Evolutionary conservation across 2,113 vertebrate species (phyloP), one percentile per base, ranked within the genome.

Genomic region (Seriola aureovittata): DNA sequence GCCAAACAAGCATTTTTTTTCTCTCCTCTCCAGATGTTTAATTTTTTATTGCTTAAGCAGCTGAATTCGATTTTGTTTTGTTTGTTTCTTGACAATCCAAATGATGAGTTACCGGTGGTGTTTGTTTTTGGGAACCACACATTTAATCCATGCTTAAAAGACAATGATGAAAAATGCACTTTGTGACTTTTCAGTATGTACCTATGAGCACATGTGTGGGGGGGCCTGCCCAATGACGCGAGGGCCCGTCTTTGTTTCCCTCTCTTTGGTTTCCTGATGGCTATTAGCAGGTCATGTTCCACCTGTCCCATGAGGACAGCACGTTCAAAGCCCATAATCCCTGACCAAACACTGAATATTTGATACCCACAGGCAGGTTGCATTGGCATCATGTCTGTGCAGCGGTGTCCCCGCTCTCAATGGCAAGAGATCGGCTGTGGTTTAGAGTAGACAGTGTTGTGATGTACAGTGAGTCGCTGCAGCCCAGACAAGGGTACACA

Each of bases 341-440:
- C 91, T 91, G 87, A 92, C 90, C 94, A 93, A 93, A 93, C 92
- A 90, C 92, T 95, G 92, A 95, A 95, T 95, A 95, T 94, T 95
- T 95, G 84, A 95, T 94, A 88, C 81, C 78, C 67, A 25, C 66
- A 66, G 75, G 74, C 69, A 69, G 79, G 74, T 59, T 80, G 69
- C 72, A 65, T 87, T 83, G 88, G 65, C 81, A 84, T 89, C 82
- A 52, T 9, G 63, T 77, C 85, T 75, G 66, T 12, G 44, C 44
- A 65, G 52, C 11, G 57, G 42, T 72, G 44, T 75, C 75, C 76
- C 71, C 36, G 23, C 50, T 89, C 70, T 57, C 42, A 80, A 73
- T 70, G 68, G 73, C 62, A 70, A 48, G 38, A 87, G 48, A 63
- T 70, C 1, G 12, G 23, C 64, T 68, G 46, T 29, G 73, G 68